Evolutionary conservation across 2,888 invertebrate genomes (phyloP).

Genomic region (Piscicola geometra): DNA sequence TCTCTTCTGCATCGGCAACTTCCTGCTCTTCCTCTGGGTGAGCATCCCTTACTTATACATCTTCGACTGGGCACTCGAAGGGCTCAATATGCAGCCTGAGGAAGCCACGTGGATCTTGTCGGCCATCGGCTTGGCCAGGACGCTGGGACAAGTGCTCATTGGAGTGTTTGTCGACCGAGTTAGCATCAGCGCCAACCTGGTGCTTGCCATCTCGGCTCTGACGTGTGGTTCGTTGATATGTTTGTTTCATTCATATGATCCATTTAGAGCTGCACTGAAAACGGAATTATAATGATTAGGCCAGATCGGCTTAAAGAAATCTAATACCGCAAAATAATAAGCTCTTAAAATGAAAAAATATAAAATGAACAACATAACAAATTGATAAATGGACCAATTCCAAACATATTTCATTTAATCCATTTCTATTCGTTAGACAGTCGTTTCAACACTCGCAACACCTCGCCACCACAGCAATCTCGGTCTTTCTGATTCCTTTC

Average conservation of each 20-base stretch:
- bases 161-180: constrained; percentile 77
- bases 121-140: constrained; percentile 69
- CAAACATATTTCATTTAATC: too few relatives aligned
- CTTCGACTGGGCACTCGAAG: constrained; percentile 69
- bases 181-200: constrained; percentile 16
- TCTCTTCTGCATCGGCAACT: constrained; percentile 71
- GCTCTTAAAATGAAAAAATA: too few relatives aligned
- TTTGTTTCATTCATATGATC: neutral
- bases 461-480: neutral
- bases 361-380: neutral
- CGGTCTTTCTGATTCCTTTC: constrained; percentile 17
- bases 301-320: too few relatives aligned
- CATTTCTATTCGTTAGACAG: too few relatives aligned
- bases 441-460: neutral
- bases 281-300: too few relatives aligned
- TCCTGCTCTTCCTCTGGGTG: constrained; percentile 77
- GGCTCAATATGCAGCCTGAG: constrained; percentile 21
- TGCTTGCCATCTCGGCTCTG: constrained; percentile 6
- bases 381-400: too few relatives aligned
- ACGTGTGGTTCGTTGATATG: neutral
- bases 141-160: constrained; percentile 66
- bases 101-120: constrained; percentile 68
- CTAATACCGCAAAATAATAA: too few relatives aligned
- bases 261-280: too few relatives aligned
- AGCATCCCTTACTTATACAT: constrained; percentile 89